Percentiles rank a stretch among this genome's conserved stretches.
phyloP scores from a whole-genome alignment of 2,113 vertebrate species.

The Platysteira castanea region DNA sequence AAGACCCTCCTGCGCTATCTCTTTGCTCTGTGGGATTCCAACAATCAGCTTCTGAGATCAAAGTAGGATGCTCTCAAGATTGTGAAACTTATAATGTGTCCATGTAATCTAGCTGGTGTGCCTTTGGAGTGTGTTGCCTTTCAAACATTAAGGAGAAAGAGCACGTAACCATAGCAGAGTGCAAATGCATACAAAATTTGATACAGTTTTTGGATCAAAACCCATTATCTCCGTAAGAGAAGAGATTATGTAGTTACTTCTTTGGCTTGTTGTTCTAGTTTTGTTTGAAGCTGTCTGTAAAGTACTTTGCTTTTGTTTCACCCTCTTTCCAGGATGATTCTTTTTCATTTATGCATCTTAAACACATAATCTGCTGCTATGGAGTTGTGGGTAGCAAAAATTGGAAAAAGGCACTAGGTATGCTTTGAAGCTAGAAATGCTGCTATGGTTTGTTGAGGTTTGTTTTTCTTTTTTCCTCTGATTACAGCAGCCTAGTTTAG shows the following conservation, averaged over 20 bases:
- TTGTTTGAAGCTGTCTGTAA: background rate
- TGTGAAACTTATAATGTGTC: background rate
- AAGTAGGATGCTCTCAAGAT: slow-evolving; percentile 45
- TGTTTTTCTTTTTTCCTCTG: background rate
- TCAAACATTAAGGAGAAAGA: background rate
- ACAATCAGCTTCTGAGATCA: slow-evolving; percentile 65
- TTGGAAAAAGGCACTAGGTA: background rate
- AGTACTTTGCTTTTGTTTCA: background rate
- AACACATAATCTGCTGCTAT: background rate
- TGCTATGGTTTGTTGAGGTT: background rate
- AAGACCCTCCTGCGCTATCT: slow-evolving; percentile 42
- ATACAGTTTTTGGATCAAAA: slow-evolving; percentile 46
- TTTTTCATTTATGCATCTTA: background rate
- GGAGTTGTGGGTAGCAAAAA: background rate
- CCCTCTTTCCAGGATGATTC: background rate
- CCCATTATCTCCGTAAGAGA: slow-evolving; percentile 16
- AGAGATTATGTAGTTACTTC: slow-evolving; percentile 27
- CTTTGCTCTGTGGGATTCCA: slow-evolving; percentile 53
- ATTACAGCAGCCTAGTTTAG: background rate
- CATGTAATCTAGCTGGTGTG: slow-evolving; percentile 7
- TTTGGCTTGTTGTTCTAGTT: background rate
- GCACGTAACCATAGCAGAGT: background rate
- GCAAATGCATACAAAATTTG: slow-evolving; percentile 20
- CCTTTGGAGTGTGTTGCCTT: slow-evolving; percentile 31
- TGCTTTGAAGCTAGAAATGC: background rate